A percentile compares a stretch with the other conserved stretches of the same genome.
phyloP scores from a whole-genome alignment of 2,888 invertebrate species.

The Pelosia muscerda region DNA sequence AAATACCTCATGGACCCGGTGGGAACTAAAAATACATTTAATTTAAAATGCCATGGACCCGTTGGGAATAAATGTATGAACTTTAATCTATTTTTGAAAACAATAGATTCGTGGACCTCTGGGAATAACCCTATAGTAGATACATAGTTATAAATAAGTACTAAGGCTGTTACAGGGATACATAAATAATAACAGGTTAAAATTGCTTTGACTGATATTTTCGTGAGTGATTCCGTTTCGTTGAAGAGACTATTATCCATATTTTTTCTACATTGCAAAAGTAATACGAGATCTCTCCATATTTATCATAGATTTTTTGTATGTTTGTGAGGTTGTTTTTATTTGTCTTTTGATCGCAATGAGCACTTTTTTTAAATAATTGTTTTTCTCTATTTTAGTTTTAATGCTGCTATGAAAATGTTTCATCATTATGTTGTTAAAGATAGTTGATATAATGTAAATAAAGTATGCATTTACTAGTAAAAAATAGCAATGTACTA shows the following conservation, averaged over 20 bases:
- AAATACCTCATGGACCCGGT: too few species aligned
- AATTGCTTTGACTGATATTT: background rate
- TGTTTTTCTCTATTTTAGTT: background rate
- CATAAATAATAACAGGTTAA: background rate
- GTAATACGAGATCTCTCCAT: background rate
- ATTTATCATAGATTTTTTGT: background rate
- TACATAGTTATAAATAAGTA: background rate
- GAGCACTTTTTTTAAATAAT: background rate
- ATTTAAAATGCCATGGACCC: too few species aligned
- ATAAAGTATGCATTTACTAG: slow-evolving; percentile 22
- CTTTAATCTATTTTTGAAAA: too few species aligned
- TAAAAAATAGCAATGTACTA: background rate
- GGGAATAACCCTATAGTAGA: background rate
- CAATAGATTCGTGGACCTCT: too few species aligned
- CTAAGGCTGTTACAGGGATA: background rate
- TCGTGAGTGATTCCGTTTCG: background rate
- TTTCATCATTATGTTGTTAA: slow-evolving; percentile 5
- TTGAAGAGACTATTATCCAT: background rate
- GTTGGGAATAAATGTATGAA: too few species aligned
- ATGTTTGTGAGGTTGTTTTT: background rate
- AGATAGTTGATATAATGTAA: slow-evolving; percentile 7
- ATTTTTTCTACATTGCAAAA: background rate
- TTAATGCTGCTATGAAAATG: slow-evolving; percentile 15
- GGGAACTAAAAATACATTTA: too few species aligned
- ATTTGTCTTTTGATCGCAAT: background rate